Percentiles rank a stretch among this genome's conserved stretches.
Evolutionary conservation across 2,888 invertebrate species (phyloP).

Genomic region (Poecilus cupreus): DNA sequence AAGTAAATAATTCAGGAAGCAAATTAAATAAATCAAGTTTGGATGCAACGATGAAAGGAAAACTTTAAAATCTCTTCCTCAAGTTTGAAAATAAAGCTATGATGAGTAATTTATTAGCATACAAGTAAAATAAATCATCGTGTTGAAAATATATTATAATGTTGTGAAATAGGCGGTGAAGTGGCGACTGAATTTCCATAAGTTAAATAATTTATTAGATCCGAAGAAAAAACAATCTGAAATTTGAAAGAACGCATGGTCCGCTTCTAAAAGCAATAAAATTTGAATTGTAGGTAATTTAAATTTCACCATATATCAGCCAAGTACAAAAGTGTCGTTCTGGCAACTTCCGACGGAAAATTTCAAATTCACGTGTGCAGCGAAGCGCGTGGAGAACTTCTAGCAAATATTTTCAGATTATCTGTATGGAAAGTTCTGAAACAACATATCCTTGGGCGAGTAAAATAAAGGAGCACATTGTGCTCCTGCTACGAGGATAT

Average conservation of each 20-base stretch:
- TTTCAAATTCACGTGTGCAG: slow-evolving; percentile 47
- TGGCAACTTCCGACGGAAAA: slow-evolving; percentile 42
- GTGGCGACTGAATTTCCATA: not conserved
- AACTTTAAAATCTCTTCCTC: not conserved
- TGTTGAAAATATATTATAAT: slow-evolving; percentile 8
- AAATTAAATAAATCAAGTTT: no score
- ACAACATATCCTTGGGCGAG: slow-evolving; percentile 38
- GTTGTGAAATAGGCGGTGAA: slow-evolving; percentile 10
- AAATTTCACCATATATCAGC: slow-evolving; percentile 54
- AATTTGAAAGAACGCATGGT: slow-evolving; percentile 33
- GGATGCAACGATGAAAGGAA: no score
- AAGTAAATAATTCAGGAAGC: no score
- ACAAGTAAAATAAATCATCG: not conserved
- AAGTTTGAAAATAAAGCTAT: not conserved
- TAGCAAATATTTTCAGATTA: slow-evolving; percentile 48
- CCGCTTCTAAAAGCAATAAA: slow-evolving; percentile 40
- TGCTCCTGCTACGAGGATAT: not conserved
- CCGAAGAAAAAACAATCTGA: slow-evolving; percentile 32
- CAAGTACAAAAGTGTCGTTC: slow-evolving; percentile 51
- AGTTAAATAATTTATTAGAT: slow-evolving; percentile 32
- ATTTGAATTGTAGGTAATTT: slow-evolving; percentile 54
- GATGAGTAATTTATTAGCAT: slow-evolving; percentile 14
- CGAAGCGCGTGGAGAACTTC: slow-evolving; percentile 31
- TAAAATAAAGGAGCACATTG: not conserved
- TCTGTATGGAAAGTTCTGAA: slow-evolving; percentile 41